These are phyloP conservation scores for Hybognathus amarus DNA, from an alignment of 2,797 vertebrate species.

Conservation along the genomic window DNA sequence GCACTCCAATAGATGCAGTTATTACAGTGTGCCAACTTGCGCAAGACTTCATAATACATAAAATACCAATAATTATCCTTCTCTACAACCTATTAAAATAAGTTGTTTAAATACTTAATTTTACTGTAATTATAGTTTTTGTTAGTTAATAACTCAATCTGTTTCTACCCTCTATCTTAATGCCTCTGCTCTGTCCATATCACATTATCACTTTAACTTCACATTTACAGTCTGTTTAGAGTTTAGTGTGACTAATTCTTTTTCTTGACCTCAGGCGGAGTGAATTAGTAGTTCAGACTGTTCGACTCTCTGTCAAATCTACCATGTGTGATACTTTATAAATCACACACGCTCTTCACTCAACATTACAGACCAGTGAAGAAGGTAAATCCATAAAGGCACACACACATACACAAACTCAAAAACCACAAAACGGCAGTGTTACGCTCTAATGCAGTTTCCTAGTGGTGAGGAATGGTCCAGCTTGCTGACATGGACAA, in stretches of 20 bases:
- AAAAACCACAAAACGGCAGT: slow-evolving; percentile 23
- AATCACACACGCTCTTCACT: neutral
- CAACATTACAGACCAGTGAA: slow-evolving; percentile 19
- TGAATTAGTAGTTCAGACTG: neutral
- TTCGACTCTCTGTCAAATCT: slow-evolving; percentile 10
- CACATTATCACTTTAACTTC: slow-evolving; percentile 5
- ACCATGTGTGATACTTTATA: slow-evolving; percentile 3
- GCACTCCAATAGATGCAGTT: neutral
- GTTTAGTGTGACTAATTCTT: neutral
- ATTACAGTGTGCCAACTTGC: neutral
- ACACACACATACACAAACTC: neutral
- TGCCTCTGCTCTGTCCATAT: neutral
- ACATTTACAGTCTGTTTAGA: neutral
- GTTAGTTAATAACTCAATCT: neutral
- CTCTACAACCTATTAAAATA: neutral
- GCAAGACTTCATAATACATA: neutral
- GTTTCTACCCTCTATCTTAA: neutral
- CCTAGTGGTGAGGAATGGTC: slow-evolving; percentile 4
- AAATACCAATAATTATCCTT: slow-evolving; percentile 28
- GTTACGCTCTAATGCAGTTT: slow-evolving; percentile 17
- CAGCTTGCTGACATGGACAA: slow-evolving; percentile 33
- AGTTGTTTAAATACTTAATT: neutral
- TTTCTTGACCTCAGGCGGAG: slow-evolving; percentile 12
- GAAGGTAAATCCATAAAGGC: slow-evolving; percentile 25
- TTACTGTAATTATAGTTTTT: neutral